Evolutionary conservation across 2,113 vertebrate genomes (phyloP), one percentile per base, ranked within the genome.

Genomic region (Apeltes quadracus): DNA sequence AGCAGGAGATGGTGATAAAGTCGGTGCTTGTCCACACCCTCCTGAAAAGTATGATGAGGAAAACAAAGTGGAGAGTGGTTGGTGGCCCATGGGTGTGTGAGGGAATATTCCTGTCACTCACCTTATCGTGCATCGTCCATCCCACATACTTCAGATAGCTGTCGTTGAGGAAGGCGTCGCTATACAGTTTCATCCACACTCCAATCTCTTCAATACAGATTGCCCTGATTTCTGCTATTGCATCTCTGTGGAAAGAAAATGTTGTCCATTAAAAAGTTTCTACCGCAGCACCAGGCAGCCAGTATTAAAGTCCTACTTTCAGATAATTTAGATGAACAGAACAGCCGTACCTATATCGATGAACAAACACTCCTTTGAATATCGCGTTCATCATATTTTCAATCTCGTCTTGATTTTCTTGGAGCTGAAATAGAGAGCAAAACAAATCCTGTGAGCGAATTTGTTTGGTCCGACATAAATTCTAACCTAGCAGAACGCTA

Each of bases 341-440:
- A 39, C 12, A 15, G 20, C 85, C 94, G 85, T 95, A 99, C 98
- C 98, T 93, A 88, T 99, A 99, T 95, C 98, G 92, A 88, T 99
- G 98, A 90, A 99, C 96, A 92, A 99, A 99, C 83, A 99, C 97
- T 85, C 98, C 98, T 94, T 99, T 99, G 94, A 99, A 99, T 93
- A 99, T 99, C 79, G 98, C 98, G 90, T 99, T 99, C 98, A 99
- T 99, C 97, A 99, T 99, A 90, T 99, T 99, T 93, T 99, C 98
- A 92, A 99, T 99, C 93, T 99, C 97, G 83, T 99, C 97, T 88
- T 99, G 98, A 92, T 99, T 99, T 94, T 99, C 98, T 91, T 99
- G 98, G 89, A 99, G 96, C 98, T 99, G 92, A 80, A 93, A 95
- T 68, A 54, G 86, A 44, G 13, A 87, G 39, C 51, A 78, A n/a